These are phyloP conservation scores for Macrophya annulata DNA, from an alignment of 2,888 invertebrate genomes.

Conservation along the genomic window DNA sequence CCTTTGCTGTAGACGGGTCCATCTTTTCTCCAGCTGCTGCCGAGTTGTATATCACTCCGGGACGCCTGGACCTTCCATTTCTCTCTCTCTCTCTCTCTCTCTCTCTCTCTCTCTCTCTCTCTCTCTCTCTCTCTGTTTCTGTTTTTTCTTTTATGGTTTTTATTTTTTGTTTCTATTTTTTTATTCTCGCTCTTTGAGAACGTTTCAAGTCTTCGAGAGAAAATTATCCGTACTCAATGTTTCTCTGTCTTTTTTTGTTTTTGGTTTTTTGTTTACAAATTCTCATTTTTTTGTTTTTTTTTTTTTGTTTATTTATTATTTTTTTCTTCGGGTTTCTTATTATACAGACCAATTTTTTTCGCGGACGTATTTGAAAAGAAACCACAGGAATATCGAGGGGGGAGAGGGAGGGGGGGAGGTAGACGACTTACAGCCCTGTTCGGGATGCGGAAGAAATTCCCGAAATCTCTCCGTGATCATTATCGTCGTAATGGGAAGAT, in stretches of 20 bases:
- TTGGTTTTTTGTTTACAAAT: constrained; percentile 32
- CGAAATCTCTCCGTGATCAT: constrained; percentile 63
- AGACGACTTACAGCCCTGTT: constrained; percentile 34
- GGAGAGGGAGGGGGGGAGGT: neutral
- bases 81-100: constrained; percentile 1
- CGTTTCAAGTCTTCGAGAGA: neutral
- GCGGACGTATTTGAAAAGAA: constrained; percentile 48
- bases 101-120: neutral
- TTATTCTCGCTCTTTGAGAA: constrained; percentile 28
- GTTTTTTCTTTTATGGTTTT: neutral
- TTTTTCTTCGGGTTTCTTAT: constrained; percentile 44
- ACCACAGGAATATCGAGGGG: constrained; percentile 56
- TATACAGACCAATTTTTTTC: constrained; percentile 21
- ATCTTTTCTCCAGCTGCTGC: constrained; percentile 49
- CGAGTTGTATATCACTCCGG: constrained; percentile 39
- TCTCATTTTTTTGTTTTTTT: constrained; percentile 44
- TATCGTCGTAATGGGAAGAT: constrained; percentile 69
- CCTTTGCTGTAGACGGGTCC: constrained; percentile 38
- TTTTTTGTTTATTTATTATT: constrained; percentile 51
- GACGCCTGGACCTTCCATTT: constrained; percentile 11
- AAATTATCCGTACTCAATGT: constrained; percentile 25
- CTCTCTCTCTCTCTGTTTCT: neutral
- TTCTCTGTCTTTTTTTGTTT: neutral
- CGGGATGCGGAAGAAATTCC: constrained; percentile 57
- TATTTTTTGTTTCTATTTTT: constrained; percentile 47